Base-by-base conservation (phyloP, 2,888 invertebrate species). In the Lasioglossum leucozonium region DNA sequence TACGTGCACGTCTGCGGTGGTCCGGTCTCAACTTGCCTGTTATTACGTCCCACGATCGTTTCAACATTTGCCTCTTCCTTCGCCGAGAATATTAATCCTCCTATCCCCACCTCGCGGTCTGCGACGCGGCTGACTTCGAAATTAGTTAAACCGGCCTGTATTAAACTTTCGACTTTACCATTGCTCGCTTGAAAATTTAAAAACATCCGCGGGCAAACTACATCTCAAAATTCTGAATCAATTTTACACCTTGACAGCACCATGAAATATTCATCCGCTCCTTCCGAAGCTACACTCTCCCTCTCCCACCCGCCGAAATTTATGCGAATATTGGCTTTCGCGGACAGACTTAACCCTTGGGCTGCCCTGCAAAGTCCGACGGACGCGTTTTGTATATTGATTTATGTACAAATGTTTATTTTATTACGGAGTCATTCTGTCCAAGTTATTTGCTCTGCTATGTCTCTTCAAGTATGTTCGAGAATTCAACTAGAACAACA, bases 1-100 rank as follows among this genome's bases (percentile, higher is more conserved):
- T 74, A 79, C 79, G 82, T 11, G 62, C 62, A 11, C 37, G 67
- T 82, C 78, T 75, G 72, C 34, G 82, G 75, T 69, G 79, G 75
- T 69, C 65, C 72, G 18, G 72, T 85, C 81, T 72, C 78, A 55
- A 73, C 71, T 75, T 79, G 76, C 69, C 37, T 26, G 67, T 67
- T 22, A 67, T 67, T 77, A 69, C 78, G 34, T 69, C 72, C 26
- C 26, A 55, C 26, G 42, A 71, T 34, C 18, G 44, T 30, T 44
- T 30, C 18, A 18, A 26, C 72, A 22, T 18, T 55, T 58, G 69
- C 44, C 37, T 40, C 62, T 22, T 42, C 30, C 18, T 51, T 72
- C 65, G 37, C 22, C 65, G 22, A 10, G 22, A 67, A 67, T 67
- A 67, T 67, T 67, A 67, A 67, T 67, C 37, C 37, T 65, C 34